phyloP scores from a whole-genome alignment of 2,888 invertebrate genomes.

The Lepidocyrtoides sp. region DNA sequence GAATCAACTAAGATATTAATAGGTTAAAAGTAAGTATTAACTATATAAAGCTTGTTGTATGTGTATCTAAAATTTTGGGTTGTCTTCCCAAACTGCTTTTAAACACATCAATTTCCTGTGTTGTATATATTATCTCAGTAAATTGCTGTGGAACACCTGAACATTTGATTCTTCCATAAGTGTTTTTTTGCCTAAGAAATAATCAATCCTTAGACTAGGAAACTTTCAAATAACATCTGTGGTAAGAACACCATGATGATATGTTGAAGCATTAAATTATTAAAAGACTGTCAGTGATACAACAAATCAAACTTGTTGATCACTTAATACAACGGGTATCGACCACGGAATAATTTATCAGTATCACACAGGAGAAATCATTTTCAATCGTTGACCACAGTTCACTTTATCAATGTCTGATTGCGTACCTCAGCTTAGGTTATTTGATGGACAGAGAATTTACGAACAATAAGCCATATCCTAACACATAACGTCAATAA shows the following conservation, averaged over 20 bases:
- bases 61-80: too few species aligned
- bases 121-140: too few species aligned
- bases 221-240: neutral
- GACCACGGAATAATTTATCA: neutral
- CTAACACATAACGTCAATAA: neutral
- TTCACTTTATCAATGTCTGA: slow-evolving; percentile 29
- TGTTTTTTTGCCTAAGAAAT: neutral
- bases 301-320: slow-evolving; percentile 40
- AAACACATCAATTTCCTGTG: neutral
- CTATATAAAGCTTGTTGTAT: neutral
- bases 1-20: slow-evolving; percentile 1
- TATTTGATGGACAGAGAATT: neutral
- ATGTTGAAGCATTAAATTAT: neutral
- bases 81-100: too few species aligned
- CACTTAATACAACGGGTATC: neutral
- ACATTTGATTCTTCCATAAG: neutral
- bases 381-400: slow-evolving; percentile 7
- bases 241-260: neutral
- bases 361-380: slow-evolving; percentile 12
- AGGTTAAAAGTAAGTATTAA: neutral
- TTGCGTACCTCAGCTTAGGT: neutral
- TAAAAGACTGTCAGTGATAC: neutral
- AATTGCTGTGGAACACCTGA: neutral
- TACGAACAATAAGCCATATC: neutral
- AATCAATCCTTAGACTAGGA: neutral